Evolutionary conservation across 2,888 invertebrate genomes (phyloP), one percentile per base, ranked within the genome.

Genomic region (Sinhomidia bicolor): DNA sequence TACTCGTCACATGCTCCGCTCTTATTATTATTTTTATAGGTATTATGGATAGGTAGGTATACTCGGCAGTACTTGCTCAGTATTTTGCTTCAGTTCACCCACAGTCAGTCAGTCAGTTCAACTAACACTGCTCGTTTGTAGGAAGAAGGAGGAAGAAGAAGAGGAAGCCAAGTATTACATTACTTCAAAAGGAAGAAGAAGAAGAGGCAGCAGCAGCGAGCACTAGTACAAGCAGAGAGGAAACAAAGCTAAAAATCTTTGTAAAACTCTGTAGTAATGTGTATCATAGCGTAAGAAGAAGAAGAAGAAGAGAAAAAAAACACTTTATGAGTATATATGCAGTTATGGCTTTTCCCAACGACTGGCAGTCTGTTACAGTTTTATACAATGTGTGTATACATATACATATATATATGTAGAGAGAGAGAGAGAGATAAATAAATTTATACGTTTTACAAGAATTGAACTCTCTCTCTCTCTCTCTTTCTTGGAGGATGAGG

Each of bases 71-170:
- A n/a, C n/a, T n/a, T n/a, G n/a, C n/a, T n/a, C 17, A 32, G 36
- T 65, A 65, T 65, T 65, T 65, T 65, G 65, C 65, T 65, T 36
- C 14, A 65, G 17, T 29, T 65, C 60, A 12, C 60, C n/a, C n/a
- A n/a, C n/a, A n/a, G n/a, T n/a, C n/a, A n/a, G n/a, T 60, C 65
- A 36, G 23, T 65, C 32, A 65, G 65, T 65, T 65, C 36, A n/a
- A n/a, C n/a, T 36, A 36, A 65, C 32, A 36, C 17, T 65, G n/a
- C 32, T 65, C 17, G 20, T 65, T 65, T 74, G 74, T 2, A 41
- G 41, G 41, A 12, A 41, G 71, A 12, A 71, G 20, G 12, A 14
- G 47, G 32, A 12, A 20, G 74, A n/a, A 26, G 26, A 51, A 26
- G 23, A 44, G 36, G 12, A 44, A 9, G 44, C 14, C 51, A 41